Evolutionary conservation across 2,888 invertebrate species (phyloP).

Genomic region (Spisula subtruncata): DNA sequence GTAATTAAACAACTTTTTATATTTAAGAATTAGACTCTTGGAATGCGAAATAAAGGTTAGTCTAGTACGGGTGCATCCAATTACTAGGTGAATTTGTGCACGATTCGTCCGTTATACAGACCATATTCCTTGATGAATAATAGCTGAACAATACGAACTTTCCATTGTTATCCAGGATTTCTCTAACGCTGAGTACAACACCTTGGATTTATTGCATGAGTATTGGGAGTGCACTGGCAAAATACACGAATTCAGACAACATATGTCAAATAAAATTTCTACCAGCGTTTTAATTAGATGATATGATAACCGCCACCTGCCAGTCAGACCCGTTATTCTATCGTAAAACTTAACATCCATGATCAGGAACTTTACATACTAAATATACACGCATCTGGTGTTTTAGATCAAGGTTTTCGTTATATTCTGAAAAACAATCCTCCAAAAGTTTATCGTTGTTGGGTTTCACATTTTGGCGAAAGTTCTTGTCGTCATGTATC

Average conservation of each 20-base stretch:
- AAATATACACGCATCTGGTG: background rate
- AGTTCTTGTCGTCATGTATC: background rate
- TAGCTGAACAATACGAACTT: background rate
- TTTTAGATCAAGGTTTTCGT: background rate
- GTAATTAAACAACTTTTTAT: no score
- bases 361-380: background rate
- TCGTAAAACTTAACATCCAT: background rate
- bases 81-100: no score
- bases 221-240: background rate
- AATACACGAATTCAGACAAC: background rate
- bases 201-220: background rate
- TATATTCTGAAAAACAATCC: background rate
- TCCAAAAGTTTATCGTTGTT: no score
- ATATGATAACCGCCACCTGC: background rate
- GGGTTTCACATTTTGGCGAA: background rate
- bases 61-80: no score
- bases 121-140: background rate
- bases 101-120: no score
- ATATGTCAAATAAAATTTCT: constrained; percentile 4
- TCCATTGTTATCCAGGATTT: background rate
- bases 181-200: background rate
- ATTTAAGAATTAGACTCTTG: no score
- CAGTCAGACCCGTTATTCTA: background rate
- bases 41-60: no score
- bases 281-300: background rate